Base-by-base conservation (phyloP, 2,888 invertebrate genomes). In the Noctua comes region DNA sequence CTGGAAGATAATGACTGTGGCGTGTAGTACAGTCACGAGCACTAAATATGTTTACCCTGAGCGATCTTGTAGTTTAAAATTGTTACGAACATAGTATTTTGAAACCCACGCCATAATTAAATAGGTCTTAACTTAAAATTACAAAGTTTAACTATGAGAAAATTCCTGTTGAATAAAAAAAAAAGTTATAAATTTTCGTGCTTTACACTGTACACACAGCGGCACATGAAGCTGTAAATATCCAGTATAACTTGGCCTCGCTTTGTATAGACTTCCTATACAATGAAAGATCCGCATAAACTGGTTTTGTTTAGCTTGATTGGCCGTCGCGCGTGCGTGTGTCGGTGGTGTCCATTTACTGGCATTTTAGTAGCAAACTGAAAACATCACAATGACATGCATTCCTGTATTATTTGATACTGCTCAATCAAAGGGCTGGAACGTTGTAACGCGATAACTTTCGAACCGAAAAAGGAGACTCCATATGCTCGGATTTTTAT, bases 321-420 rank as follows among this genome's bases (percentile, higher is more conserved):
- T n/a, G n/a, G n/a, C n/a, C n/a, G n/a, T n/a, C n/a, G n/a, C n/a
- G n/a, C n/a, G n/a, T n/a, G n/a, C n/a, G n/a, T n/a, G n/a, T n/a
- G n/a, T n/a, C n/a, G 51, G 18, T 21, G 57, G 74, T 74, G 16
- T 79, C 66, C 48, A 24, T 69, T 79, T 79, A 69, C 69, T 16
- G 16, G 31, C 69, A n/a, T 66, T 65, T 69, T 48, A 59, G 24
- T 59, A 43, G 21, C 70, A 51, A 71, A 54, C n/a, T 54, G 64
- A 43, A 76, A 59, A 18, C 40, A 65, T 73, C 10, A 57, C 66
- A 66, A 43, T 62, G 31, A 10, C 40, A 31, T 68, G 73, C 68
- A 73, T 74, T 79, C 69, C 43, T 24, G 8, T 73, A 62, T 36
- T 46, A 79, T 74, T 51, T 70, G 70, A 73, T 59, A 80, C 46